Evolutionary conservation across 2,888 invertebrate genomes (phyloP).

Genomic region (Lysandra coridon): DNA sequence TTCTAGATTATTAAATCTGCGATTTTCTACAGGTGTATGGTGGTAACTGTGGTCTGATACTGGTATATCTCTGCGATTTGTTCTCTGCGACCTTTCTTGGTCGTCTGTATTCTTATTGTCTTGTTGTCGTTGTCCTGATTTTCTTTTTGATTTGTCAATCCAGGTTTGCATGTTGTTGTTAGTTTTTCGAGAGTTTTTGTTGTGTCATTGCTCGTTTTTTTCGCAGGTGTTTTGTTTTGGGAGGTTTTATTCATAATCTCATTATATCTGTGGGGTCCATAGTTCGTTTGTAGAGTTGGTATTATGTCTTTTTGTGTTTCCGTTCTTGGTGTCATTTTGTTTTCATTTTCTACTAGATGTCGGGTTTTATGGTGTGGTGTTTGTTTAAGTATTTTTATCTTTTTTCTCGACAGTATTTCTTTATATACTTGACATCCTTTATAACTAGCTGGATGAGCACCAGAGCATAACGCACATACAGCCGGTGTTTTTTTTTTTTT

Average conservation of each 20-base stretch:
- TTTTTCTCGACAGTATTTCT: constrained; percentile 34
- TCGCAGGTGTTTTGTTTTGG: too few relatives aligned
- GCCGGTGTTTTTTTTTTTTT: constrained; percentile 36
- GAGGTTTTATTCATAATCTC: not conserved
- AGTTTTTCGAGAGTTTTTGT: not conserved
- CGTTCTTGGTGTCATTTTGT: not conserved
- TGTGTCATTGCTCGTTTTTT: too few relatives aligned
- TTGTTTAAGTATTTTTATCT: not conserved
- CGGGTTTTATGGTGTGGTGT: not conserved
- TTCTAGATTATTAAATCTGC: too few relatives aligned
- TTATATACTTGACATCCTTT: constrained; percentile 39
- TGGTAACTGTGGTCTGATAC: too few relatives aligned
- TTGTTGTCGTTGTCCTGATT: not conserved
- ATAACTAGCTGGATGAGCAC: constrained; percentile 38
- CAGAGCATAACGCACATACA: constrained; percentile 36
- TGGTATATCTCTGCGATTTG: not conserved
- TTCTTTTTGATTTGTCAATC: not conserved
- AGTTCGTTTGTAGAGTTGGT: not conserved
- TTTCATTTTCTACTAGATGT: not conserved
- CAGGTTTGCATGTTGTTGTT: not conserved
- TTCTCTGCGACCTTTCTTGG: not conserved
- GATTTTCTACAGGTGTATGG: too few relatives aligned
- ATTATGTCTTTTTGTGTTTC: not conserved
- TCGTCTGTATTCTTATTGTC: not conserved
- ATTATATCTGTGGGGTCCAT: not conserved